A percentile compares a stretch with the other conserved stretches of the same genome.
These are phyloP conservation scores for Bufo bufo DNA, from an alignment of 2,113 vertebrate genomes.

Conservation along the genomic window DNA sequence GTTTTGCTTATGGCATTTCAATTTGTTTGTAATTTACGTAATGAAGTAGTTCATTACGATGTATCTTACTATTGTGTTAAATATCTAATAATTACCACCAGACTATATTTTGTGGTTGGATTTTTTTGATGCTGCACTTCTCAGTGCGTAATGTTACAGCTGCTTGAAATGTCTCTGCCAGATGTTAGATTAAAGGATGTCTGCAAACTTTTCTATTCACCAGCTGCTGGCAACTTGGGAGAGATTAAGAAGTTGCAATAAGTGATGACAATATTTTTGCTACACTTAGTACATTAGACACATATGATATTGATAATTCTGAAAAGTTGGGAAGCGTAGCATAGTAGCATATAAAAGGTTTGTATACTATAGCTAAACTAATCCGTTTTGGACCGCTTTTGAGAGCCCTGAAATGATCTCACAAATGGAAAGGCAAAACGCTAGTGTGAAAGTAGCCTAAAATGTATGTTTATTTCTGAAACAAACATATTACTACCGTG, in stretches of 20 bases:
- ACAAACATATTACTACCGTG: too few relatives aligned
- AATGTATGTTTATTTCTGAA: too few relatives aligned
- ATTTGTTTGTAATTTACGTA: neutral
- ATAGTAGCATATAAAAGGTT: neutral
- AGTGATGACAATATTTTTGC: constrained; percentile 41
- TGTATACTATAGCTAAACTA: neutral
- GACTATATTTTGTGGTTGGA: constrained; percentile 71
- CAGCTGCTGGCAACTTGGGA: constrained; percentile 78
- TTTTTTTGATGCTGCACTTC: constrained; percentile 64
- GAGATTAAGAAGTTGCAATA: constrained; percentile 70
- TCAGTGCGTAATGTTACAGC: constrained; percentile 77
- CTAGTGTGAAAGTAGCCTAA: too few relatives aligned
- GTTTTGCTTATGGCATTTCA: neutral
- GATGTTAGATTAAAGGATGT: constrained; percentile 75
- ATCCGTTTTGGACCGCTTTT: too few relatives aligned
- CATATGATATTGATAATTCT: neutral
- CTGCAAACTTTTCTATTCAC: constrained; percentile 76
- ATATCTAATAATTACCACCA: constrained; percentile 71
- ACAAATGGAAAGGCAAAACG: too few relatives aligned
- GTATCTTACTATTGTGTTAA: constrained; percentile 57
- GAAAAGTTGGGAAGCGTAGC: neutral
- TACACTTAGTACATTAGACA: constrained; percentile 1
- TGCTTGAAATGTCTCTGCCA: constrained; percentile 80
- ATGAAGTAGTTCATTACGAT: neutral
- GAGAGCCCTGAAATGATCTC: too few relatives aligned